Conservation (phyloP, 2,113 vertebrate genomes). For the Apodemus sylvaticus region DNA sequence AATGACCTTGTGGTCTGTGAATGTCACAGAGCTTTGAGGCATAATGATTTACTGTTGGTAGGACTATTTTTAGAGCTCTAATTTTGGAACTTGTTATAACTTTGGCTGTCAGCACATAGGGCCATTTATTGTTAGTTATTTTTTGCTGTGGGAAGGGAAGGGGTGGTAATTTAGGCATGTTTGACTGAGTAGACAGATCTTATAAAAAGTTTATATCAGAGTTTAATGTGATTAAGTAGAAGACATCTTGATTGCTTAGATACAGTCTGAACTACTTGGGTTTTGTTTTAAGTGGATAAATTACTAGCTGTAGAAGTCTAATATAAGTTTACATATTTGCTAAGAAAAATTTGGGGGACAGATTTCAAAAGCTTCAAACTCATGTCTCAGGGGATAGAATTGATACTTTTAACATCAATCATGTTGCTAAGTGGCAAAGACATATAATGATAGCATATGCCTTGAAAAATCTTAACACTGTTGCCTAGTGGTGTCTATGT, state of each 20-base stretch:
- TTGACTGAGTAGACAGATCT: constrained; percentile 24
- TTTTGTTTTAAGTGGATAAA: constrained; percentile 55
- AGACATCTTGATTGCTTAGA: constrained; percentile 17
- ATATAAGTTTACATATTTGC: not conserved
- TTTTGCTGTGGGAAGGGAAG: not conserved
- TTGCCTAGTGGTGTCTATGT: constrained; percentile 3
- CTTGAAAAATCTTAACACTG: constrained; percentile 33
- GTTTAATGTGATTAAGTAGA: constrained; percentile 43
- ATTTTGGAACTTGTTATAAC: not conserved
- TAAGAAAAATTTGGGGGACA: not conserved
- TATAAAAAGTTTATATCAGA: not conserved
- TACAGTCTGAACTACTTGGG: constrained; percentile 37
- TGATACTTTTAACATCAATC: not conserved
- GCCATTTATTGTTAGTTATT: not conserved
- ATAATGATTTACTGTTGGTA: not conserved
- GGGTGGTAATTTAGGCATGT: not conserved
- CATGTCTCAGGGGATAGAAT: not conserved
- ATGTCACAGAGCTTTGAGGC: not conserved
- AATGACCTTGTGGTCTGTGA: not conserved
- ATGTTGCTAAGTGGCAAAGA: constrained; percentile 20
- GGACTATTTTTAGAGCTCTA: not conserved
- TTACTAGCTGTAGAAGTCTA: not conserved
- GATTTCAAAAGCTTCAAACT: constrained; percentile 16
- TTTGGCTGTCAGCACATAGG: not conserved
- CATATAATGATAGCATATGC: not conserved